Percentiles rank a stretch among this genome's conserved stretches.
These are phyloP conservation scores for Crenuchus spilurus DNA, from an alignment of 2,797 vertebrate species.

Conservation along the genomic window DNA sequence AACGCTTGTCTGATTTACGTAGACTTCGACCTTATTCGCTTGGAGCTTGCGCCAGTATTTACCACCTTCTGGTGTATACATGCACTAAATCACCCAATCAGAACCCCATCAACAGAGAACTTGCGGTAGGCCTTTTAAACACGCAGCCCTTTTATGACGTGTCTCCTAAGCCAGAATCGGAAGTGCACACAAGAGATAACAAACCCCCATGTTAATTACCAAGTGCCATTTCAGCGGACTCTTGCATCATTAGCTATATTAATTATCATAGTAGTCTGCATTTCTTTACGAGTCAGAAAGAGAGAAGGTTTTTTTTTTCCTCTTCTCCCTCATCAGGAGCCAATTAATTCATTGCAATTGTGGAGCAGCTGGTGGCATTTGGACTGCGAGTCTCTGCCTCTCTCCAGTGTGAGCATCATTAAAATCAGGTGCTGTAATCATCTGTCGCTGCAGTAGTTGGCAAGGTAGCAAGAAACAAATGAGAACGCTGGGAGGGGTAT, in stretches of 20 bases:
- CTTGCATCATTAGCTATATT: constrained; percentile 80
- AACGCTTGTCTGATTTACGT: constrained; percentile 65
- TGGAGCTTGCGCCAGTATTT: constrained; percentile 53
- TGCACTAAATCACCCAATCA: constrained; percentile 67
- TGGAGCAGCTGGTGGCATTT: constrained; percentile 89
- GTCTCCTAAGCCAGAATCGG: constrained; percentile 55
- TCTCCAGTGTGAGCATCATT: constrained; percentile 85
- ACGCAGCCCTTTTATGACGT: constrained; percentile 56
- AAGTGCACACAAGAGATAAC: constrained; percentile 45
- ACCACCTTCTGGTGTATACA: constrained; percentile 62
- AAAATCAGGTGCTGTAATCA: constrained; percentile 86
- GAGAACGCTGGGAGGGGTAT: constrained; percentile 76
- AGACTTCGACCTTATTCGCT: constrained; percentile 63
- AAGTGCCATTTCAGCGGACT: constrained; percentile 77
- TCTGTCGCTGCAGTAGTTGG: constrained; percentile 82
- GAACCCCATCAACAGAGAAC: constrained; percentile 56
- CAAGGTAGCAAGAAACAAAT: constrained; percentile 83
- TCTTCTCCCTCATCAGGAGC: constrained; percentile 74
- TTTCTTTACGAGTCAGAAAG: constrained; percentile 79
- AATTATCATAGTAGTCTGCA: constrained; percentile 79
- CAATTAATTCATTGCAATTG: constrained; percentile 85
- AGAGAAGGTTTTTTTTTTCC: constrained; percentile 68
- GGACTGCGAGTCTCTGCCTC: constrained; percentile 83
- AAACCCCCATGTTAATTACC: constrained; percentile 74
- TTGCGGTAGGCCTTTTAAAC: constrained; percentile 52